phyloP scores from a whole-genome alignment of 2,888 invertebrate genomes.

The Drosophila nr. perissopoda region DNA sequence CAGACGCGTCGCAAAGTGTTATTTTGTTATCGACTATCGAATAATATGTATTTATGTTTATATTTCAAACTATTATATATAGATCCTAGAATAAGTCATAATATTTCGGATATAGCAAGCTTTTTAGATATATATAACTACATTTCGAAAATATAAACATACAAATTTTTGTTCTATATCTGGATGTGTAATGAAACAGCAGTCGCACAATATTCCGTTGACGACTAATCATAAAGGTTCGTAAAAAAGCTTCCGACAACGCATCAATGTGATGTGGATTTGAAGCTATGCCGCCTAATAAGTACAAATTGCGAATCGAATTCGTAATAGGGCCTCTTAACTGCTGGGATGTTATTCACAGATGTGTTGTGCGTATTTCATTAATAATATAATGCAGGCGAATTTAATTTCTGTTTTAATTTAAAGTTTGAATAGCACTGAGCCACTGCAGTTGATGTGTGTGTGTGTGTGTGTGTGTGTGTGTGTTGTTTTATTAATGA shows the following conservation, averaged over 20 bases:
- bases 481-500: constrained; percentile 71
- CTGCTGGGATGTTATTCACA: constrained; percentile 61
- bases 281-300: background rate
- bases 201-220: background rate
- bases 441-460: constrained; percentile 11
- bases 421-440: constrained; percentile 53
- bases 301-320: background rate
- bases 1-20: background rate
- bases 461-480: constrained; percentile 9
- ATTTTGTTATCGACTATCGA: background rate
- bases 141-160: background rate
- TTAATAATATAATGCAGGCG: constrained; percentile 74
- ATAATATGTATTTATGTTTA: background rate
- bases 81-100: background rate
- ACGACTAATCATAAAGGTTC: background rate
- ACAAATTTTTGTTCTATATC: too few relatives aligned
- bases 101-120: background rate
- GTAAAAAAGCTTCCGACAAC: background rate
- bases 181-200: background rate
- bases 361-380: constrained; percentile 61
- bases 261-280: background rate
- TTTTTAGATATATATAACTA: constrained; percentile 8
- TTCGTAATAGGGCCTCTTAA: background rate
- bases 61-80: background rate
- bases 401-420: constrained; percentile 32